A percentile compares a stretch with the other conserved stretches of the same genome.
Evolutionary conservation across 2,797 vertebrate genomes (phyloP).

Genomic region (Eidolon dupreanum): DNA sequence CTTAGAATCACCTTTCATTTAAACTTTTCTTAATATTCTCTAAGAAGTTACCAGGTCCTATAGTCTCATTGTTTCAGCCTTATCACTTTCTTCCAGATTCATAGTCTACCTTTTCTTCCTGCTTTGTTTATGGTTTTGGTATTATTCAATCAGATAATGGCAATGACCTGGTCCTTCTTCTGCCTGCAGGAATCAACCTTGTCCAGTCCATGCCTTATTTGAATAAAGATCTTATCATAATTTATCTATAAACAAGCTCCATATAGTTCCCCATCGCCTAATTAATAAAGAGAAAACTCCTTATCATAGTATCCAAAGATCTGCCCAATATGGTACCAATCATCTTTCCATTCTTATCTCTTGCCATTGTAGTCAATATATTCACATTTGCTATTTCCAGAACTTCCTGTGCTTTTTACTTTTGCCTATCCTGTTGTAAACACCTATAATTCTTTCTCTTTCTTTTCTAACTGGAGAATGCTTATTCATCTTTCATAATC

Average conservation of each 20-base stretch:
- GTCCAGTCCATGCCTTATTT: not conserved
- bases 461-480: not conserved
- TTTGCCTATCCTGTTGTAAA: not conserved
- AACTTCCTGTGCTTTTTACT: not conserved
- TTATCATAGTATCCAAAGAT: not conserved
- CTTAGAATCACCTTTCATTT: not conserved
- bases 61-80: not conserved
- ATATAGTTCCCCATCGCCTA: not conserved
- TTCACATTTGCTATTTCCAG: not conserved
- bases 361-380: not conserved
- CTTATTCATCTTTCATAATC: not conserved
- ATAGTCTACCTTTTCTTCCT: not conserved
- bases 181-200: not conserved
- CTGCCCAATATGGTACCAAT: not conserved
- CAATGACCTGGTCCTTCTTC: constrained; percentile 5
- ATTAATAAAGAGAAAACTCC: not conserved
- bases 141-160: not conserved
- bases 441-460: not conserved
- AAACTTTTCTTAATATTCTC: not conserved
- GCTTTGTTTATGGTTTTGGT: not conserved
- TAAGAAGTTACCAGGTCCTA: not conserved
- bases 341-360: not conserved
- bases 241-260: not conserved
- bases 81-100: not conserved
- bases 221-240: not conserved